A percentile compares a stretch with the other conserved stretches of the same genome.
Evolutionary conservation across 2,888 invertebrate genomes (phyloP).

Genomic region (Archaeoteleia sp.): DNA sequence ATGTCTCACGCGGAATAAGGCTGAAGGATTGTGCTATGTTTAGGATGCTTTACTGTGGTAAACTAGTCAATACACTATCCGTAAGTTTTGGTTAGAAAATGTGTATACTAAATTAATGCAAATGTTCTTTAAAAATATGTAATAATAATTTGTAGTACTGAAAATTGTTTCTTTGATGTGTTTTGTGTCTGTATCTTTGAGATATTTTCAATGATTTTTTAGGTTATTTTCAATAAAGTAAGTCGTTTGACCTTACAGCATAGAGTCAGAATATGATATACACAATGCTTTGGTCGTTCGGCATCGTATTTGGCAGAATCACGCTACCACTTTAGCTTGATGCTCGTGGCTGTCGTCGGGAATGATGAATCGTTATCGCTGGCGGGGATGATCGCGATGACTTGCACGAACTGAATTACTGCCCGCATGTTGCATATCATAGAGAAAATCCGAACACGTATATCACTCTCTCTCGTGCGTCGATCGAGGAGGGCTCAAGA

Average conservation of each 20-base stretch:
- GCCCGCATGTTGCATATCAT: slow-evolving; percentile 67
- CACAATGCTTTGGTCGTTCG: slow-evolving; percentile 54
- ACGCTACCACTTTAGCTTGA: slow-evolving; percentile 68
- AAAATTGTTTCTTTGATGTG: too few species aligned
- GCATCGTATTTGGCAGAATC: slow-evolving; percentile 70
- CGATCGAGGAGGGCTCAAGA: slow-evolving; percentile 42
- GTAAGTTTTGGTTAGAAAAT: too few species aligned
- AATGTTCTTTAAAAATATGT: too few species aligned
- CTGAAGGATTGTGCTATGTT: too few species aligned
- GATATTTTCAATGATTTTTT: too few species aligned
- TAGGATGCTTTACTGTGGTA: too few species aligned
- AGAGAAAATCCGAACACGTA: slow-evolving; percentile 62
- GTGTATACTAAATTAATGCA: too few species aligned
- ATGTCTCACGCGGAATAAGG: neutral
- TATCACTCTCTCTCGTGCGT: slow-evolving; percentile 52
- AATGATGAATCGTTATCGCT: slow-evolving; percentile 69
- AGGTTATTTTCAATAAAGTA: too few species aligned
- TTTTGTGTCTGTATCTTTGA: too few species aligned
- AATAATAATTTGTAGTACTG: too few species aligned
- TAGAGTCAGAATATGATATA: neutral
- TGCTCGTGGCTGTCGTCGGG: slow-evolving; percentile 63
- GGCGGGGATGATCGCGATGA: slow-evolving; percentile 69
- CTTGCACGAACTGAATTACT: slow-evolving; percentile 71
- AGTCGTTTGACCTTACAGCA: too few species aligned
- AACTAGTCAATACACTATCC: too few species aligned